Conservation (phyloP, 92 coral and sea anemone genomes). For the Anthopleura xanthogrammica region DNA sequence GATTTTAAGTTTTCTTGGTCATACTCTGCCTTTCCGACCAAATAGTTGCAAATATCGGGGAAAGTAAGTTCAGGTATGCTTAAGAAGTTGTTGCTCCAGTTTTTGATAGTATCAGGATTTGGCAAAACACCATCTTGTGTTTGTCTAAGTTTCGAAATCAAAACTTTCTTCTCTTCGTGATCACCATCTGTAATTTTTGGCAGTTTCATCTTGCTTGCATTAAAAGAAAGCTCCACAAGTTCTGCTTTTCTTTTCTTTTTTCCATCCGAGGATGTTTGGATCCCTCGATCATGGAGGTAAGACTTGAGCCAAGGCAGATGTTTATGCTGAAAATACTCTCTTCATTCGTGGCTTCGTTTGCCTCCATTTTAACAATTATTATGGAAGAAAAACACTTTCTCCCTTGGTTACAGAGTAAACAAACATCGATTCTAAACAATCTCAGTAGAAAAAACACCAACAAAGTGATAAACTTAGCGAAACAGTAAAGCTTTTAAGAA, state of each 20-base stretch:
- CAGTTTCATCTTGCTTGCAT: slow-evolving; percentile 34
- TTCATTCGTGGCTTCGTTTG: neutral
- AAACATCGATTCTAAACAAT: no score
- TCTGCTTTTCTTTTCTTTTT: slow-evolving; percentile 40
- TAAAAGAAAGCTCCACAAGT: slow-evolving; percentile 29
- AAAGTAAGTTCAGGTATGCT: slow-evolving; percentile 33
- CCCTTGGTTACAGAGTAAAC: no score
- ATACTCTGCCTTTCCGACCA: slow-evolving; percentile 40
- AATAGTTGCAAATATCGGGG: slow-evolving; percentile 45
- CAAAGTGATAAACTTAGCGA: no score
- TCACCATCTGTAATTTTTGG: slow-evolving; percentile 22
- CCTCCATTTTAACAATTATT: neutral
- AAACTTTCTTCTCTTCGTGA: slow-evolving; percentile 6
- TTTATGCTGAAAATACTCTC: slow-evolving; percentile 10
- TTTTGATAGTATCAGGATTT: slow-evolving; percentile 12
- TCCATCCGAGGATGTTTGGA: slow-evolving; percentile 37
- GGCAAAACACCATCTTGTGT: slow-evolving; percentile 27
- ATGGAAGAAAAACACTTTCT: no score
- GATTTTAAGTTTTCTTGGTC: slow-evolving; percentile 24
- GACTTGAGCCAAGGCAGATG: slow-evolving; percentile 30
- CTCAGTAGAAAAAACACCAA: no score
- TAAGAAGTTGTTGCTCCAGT: slow-evolving; percentile 42
- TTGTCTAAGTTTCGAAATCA: neutral
- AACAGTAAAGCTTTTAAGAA: no score
- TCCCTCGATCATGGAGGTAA: slow-evolving; percentile 34